Conservation (phyloP, 2,797 vertebrate species). For the Merluccius polli region DNA sequence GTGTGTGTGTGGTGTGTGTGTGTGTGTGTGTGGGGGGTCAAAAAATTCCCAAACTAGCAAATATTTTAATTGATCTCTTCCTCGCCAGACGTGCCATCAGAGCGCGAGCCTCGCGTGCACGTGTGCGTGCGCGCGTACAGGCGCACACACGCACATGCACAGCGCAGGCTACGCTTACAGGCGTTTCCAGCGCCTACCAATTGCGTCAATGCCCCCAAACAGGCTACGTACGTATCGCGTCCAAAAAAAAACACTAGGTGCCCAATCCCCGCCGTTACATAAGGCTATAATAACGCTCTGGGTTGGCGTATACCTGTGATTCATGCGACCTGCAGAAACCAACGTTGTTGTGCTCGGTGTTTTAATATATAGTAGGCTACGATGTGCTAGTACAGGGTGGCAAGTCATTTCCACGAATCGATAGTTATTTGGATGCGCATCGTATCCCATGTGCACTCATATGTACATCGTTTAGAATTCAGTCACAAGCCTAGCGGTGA, state of each 20-base stretch:
- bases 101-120: slow-evolving; percentile 2
- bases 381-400: neutral
- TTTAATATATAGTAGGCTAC: neutral
- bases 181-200: neutral
- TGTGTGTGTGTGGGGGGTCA: no score
- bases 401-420: neutral
- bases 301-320: neutral
- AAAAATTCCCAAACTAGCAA: slow-evolving; percentile 46
- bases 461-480: neutral
- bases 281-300: neutral
- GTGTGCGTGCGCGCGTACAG: no score
- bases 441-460: neutral
- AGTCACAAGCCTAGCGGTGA: neutral
- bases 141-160: neutral
- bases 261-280: neutral
- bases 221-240: neutral
- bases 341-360: neutral
- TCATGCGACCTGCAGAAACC: neutral
- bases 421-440: neutral
- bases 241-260: neutral
- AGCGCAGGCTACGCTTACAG: neutral
- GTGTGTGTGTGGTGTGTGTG: no score
- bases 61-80: slow-evolving; percentile 53
- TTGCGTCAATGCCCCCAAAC: neutral
- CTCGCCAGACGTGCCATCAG: slow-evolving; percentile 25